Evolutionary conservation across 2,113 vertebrate species (phyloP).

Genomic region (Tamias sibiricus): DNA sequence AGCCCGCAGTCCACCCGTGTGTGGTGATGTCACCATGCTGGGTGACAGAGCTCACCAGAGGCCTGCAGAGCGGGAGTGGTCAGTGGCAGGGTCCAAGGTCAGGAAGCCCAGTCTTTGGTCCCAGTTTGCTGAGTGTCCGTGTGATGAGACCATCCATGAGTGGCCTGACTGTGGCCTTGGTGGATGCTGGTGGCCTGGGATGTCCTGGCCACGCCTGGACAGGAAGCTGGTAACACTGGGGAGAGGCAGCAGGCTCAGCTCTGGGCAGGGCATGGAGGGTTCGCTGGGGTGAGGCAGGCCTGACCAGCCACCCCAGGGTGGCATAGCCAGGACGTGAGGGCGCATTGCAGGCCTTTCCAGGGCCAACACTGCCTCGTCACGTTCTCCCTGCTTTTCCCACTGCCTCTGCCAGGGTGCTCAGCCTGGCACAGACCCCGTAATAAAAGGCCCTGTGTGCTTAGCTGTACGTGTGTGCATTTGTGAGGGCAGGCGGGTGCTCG

Average conservation of each 20-base stretch:
- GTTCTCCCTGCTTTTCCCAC: slow-evolving; percentile 77
- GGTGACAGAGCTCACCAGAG: slow-evolving; percentile 16
- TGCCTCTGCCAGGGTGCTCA: slow-evolving; percentile 73
- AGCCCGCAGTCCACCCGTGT: background rate
- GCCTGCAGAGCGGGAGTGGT: slow-evolving; percentile 7
- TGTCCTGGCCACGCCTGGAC: background rate
- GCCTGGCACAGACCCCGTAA: slow-evolving; percentile 62
- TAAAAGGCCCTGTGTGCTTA: slow-evolving; percentile 57
- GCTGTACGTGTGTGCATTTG: background rate
- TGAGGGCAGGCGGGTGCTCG: background rate
- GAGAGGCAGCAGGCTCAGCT: background rate
- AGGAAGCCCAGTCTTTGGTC: slow-evolving; percentile 49
- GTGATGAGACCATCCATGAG: background rate
- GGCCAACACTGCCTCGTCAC: slow-evolving; percentile 66
- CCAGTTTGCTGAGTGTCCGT: slow-evolving; percentile 30
- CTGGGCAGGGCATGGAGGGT: background rate
- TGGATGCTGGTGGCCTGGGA: background rate
- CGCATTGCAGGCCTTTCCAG: background rate
- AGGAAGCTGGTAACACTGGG: background rate
- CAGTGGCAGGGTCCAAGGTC: background rate
- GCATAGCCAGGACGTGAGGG: background rate
- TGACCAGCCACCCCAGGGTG: background rate
- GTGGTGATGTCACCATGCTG: slow-evolving; percentile 11
- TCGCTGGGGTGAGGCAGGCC: background rate
- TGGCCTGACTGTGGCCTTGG: background rate